These are phyloP conservation scores for Pollenia labialis DNA, from an alignment of 2,888 invertebrate species.

Conservation along the genomic window DNA sequence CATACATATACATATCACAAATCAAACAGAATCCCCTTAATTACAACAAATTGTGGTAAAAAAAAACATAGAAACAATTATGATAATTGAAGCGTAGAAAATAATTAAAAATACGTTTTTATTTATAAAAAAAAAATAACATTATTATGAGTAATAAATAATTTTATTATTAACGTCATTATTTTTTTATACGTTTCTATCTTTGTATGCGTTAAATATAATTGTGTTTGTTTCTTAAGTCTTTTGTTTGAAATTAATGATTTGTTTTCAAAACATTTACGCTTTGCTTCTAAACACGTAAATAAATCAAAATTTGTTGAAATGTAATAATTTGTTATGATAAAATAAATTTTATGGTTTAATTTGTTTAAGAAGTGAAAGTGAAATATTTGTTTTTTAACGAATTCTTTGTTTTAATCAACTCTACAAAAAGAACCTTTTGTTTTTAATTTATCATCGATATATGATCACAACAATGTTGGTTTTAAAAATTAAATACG, in stretches of 20 bases:
- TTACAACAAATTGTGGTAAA: constrained; percentile 31
- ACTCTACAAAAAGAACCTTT: too few species aligned
- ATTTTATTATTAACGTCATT: constrained; percentile 21
- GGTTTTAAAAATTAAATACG: too few species aligned
- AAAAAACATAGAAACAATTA: constrained; percentile 4
- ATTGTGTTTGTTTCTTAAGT: constrained; percentile 37
- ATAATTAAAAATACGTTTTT: constrained; percentile 38
- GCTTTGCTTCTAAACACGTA: neutral
- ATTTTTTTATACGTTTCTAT: neutral
- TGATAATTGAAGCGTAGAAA: constrained; percentile 46
- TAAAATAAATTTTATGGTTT: too few species aligned
- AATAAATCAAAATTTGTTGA: too few species aligned
- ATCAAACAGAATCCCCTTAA: constrained; percentile 40
- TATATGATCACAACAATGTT: too few species aligned
- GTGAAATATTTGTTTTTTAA: too few species aligned
- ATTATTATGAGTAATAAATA: constrained; percentile 17
- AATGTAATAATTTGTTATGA: too few species aligned
- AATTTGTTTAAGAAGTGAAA: too few species aligned
- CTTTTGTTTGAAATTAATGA: constrained; percentile 11
- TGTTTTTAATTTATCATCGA: too few species aligned
- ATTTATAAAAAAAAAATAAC: neutral
- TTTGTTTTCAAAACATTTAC: constrained; percentile 8
- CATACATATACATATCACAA: neutral
- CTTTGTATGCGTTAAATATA: constrained; percentile 6
- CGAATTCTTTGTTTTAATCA: too few species aligned